Conservation (phyloP, 2,888 invertebrate genomes). For the Baccha elongata region DNA sequence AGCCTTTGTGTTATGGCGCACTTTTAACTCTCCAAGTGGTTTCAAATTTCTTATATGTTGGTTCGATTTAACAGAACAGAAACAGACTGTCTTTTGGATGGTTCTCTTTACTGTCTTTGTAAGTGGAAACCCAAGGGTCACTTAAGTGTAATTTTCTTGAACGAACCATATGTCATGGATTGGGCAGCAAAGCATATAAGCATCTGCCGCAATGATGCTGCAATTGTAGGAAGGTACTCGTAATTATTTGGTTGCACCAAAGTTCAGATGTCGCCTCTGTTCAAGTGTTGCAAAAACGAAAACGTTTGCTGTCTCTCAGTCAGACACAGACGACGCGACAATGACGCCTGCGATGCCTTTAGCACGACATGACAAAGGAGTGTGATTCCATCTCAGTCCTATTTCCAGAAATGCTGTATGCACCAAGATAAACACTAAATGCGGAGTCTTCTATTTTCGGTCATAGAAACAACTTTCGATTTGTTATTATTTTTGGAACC, state of each 20-base stretch:
- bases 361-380: conserved; percentile 26
- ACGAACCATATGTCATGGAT: conserved; percentile 65
- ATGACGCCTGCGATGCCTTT: conserved; percentile 12
- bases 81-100: conserved; percentile 24
- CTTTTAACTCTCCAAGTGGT: conserved; percentile 59
- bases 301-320: background rate
- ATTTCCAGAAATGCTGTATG: conserved; percentile 50
- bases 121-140: conserved; percentile 70
- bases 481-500: conserved; percentile 72
- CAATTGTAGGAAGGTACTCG: no score
- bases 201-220: conserved; percentile 64
- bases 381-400: conserved; percentile 41
- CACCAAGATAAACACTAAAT: conserved; percentile 48
- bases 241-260: conserved; percentile 66
- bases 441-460: conserved; percentile 60
- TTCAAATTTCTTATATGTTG: conserved; percentile 59
- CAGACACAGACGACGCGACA: conserved; percentile 29
- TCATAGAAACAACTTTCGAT: conserved; percentile 62
- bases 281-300: conserved; percentile 48
- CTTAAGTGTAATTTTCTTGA: conserved; percentile 70
- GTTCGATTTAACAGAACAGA: conserved; percentile 12
- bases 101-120: conserved; percentile 14
- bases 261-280: conserved; percentile 68
- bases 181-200: conserved; percentile 8
- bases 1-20: conserved; percentile 54